A percentile compares a stretch with the other conserved stretches of the same genome.
phyloP scores from a whole-genome alignment of 2,888 invertebrate species.

The Tholera decimalis region DNA sequence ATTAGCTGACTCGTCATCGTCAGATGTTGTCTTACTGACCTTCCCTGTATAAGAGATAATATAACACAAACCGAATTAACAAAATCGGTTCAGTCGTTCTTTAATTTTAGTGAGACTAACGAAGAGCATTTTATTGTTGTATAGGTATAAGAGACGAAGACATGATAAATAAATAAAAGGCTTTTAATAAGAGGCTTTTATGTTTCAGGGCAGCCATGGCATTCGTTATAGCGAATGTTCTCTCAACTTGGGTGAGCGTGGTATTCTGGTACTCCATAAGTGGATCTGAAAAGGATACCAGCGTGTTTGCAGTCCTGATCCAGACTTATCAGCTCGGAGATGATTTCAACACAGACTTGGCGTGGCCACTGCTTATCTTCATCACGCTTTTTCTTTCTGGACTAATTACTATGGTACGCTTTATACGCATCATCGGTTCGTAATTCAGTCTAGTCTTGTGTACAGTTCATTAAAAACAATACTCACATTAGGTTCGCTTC shows the following conservation, averaged over 20 bases:
- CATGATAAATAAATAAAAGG: too few species aligned
- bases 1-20: too few species aligned
- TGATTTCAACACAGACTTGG: conserved; percentile 60
- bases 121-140: too few species aligned
- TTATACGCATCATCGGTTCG: background rate
- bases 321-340: conserved; percentile 74
- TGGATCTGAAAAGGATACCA: conserved; percentile 68
- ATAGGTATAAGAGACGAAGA: too few species aligned
- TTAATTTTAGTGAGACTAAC: too few species aligned
- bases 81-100: too few species aligned
- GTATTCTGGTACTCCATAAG: conserved; percentile 81
- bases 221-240: conserved; percentile 73
- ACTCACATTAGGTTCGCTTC: too few species aligned
- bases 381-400: conserved; percentile 78
- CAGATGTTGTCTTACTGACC: too few species aligned
- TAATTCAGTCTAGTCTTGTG: background rate
- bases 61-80: too few species aligned
- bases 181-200: too few species aligned
- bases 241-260: conserved; percentile 76
- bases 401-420: conserved; percentile 79
- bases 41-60: too few species aligned
- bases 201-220: conserved; percentile 76
- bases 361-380: conserved; percentile 78
- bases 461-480: too few species aligned
- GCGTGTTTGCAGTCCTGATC: conserved; percentile 75